Evolutionary conservation across 2,888 invertebrate genomes (phyloP).

Genomic region (Luffia ferchaultella): DNA sequence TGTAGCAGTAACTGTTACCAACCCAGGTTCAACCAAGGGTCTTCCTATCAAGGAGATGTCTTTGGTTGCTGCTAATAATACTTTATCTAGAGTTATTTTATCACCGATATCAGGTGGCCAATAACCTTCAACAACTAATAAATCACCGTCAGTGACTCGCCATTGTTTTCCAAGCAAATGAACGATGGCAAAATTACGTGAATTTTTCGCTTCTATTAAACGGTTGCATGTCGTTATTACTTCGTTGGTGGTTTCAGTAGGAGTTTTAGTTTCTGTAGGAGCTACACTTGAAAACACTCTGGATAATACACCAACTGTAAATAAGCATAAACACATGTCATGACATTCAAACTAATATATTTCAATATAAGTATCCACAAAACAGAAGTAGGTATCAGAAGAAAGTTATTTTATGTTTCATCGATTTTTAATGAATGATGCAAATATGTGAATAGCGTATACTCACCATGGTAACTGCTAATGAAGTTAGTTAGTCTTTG

Average conservation of each 20-base stretch:
- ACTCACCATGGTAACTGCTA: constrained; percentile 30
- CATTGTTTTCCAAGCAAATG: constrained; percentile 85
- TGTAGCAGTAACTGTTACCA: constrained; percentile 81
- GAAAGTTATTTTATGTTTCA: neutral
- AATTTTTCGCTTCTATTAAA: constrained; percentile 63
- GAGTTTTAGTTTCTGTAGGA: constrained; percentile 26
- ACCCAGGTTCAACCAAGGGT: constrained; percentile 77
- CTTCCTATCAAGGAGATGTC: constrained; percentile 86
- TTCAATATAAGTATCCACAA: neutral
- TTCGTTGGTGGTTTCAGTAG: constrained; percentile 38
- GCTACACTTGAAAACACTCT: constrained; percentile 37
- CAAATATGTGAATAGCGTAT: neutral
- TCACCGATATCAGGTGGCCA: constrained; percentile 88
- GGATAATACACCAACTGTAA: constrained; percentile 43
- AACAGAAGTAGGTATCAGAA: neutral
- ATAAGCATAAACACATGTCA: too few species aligned
- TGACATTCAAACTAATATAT: too few species aligned
- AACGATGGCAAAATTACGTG: constrained; percentile 82
- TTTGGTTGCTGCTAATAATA: constrained; percentile 77
- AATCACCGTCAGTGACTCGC: constrained; percentile 85
- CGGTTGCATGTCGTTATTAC: constrained; percentile 71
- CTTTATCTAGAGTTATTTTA: constrained; percentile 82
- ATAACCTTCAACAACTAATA: constrained; percentile 81
- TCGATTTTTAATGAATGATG: neutral
- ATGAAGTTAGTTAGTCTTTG: constrained; percentile 35